A percentile compares a stretch with the other conserved stretches of the same genome.
These are phyloP conservation scores for Apantesis nais DNA, from an alignment of 2,888 invertebrate species.

Conservation along the genomic window DNA sequence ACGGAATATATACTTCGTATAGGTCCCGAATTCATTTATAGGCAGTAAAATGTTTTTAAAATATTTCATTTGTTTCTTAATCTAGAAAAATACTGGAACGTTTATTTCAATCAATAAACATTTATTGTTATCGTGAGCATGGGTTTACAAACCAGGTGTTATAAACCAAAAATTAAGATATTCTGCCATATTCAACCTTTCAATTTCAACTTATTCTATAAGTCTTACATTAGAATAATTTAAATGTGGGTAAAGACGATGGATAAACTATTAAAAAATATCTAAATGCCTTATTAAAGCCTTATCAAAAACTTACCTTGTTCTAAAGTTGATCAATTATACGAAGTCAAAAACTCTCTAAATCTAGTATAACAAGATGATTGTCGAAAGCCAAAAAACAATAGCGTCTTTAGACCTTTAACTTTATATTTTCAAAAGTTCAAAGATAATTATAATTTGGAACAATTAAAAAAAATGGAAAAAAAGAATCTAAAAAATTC, in stretches of 20 bases:
- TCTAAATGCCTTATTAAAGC: neutral
- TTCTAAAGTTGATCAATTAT: slow-evolving; percentile 1
- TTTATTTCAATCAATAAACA: neutral
- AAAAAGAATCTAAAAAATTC: slow-evolving; percentile 25
- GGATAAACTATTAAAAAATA: neutral
- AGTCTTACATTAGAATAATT: neutral
- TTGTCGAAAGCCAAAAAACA: slow-evolving; percentile 42
- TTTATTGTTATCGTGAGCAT: too few species aligned
- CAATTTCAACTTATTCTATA: too few species aligned
- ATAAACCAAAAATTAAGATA: too few species aligned
- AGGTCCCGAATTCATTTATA: neutral
- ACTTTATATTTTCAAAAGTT: slow-evolving; percentile 44
- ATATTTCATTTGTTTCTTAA: neutral
- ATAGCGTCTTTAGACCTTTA: slow-evolving; percentile 45
- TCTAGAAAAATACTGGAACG: neutral
- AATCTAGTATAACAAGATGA: slow-evolving; percentile 41
- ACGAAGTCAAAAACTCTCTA: slow-evolving; percentile 23
- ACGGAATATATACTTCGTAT: neutral
- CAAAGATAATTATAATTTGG: slow-evolving; percentile 45
- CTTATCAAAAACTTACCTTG: neutral
- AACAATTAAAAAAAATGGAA: slow-evolving; percentile 34
- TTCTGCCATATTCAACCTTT: too few species aligned
- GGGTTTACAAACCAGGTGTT: too few species aligned
- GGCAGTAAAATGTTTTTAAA: neutral
- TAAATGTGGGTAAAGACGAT: neutral